These are phyloP conservation scores for Electrophaes corylata DNA, from an alignment of 2,888 invertebrate genomes.

Conservation along the genomic window DNA sequence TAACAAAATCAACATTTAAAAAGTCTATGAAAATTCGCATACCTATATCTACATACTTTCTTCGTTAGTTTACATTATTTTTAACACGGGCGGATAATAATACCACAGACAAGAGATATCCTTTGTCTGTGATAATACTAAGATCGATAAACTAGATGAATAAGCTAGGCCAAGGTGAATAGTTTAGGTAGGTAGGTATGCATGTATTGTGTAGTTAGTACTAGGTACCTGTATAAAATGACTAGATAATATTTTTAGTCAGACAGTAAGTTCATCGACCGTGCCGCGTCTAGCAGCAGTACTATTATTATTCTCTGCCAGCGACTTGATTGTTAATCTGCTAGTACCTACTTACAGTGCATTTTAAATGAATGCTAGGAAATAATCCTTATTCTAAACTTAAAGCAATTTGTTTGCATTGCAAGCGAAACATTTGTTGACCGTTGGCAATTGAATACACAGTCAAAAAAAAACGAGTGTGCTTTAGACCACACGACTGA, in stretches of 20 bases:
- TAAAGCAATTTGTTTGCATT: background rate
- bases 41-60: no score
- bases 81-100: no score
- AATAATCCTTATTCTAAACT: constrained; percentile 1
- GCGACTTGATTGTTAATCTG: constrained; percentile 50
- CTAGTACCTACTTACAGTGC: constrained; percentile 31
- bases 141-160: no score
- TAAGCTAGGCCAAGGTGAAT: background rate
- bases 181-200: background rate
- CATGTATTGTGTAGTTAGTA: background rate
- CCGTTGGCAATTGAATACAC: no score
- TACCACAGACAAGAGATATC: no score
- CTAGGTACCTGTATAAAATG: background rate
- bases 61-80: no score
- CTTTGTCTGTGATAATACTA: no score
- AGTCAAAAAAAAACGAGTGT: no score
- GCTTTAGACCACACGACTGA: no score
- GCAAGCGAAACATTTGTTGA: background rate
- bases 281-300: constrained; percentile 12
- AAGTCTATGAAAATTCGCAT: no score
- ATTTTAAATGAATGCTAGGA: constrained; percentile 15
- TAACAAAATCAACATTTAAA: background rate
- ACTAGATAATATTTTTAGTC: background rate
- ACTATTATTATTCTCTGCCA: constrained; percentile 3
- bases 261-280: constrained; percentile 37